Evolutionary conservation across 2,888 invertebrate genomes (phyloP), one percentile per base, ranked within the genome.

Genomic region (Himalopsyche anomala): DNA sequence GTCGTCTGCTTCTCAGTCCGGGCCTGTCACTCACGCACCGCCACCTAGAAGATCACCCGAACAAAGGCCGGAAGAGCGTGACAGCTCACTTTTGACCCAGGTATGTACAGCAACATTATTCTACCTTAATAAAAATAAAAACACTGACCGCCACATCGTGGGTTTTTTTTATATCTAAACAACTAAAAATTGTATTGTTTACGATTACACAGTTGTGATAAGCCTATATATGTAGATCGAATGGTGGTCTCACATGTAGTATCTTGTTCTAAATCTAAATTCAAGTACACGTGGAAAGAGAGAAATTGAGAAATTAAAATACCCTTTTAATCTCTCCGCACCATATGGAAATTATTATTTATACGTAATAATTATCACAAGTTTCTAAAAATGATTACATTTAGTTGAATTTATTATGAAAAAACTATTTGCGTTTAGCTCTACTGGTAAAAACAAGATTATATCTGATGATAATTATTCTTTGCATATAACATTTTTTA

Each of bases 41-140:
- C 55, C 87, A 62, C 55, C 87, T 45, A 80, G 87, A 51, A 62
- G 84, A 81, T 82, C 84, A 15, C 85, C 83, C 83, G 87, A 87
- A 92, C 92, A 69, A 87, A 88, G 89, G 28, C 92, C 92, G 69
- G 93, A 93, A 89, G 92, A 92, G 19, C 91, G 92, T 88, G 93
- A 93, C 88, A 88, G 88, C 90, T 89, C 91, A 89, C 91, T 84
- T 51, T 74, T 88, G 82, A 88, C 88, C 40, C 87, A 88, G 87
- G 88, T 88, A 86, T 19, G 86, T 54, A 28, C 45, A 45, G 17
- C 45, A 42, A 54, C 51, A 51, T 51, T 81, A 42, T 45, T 54
- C 19, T 42, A 36, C 40, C 12, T 15, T n/a, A 28, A 12, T 80
- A 40, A 80, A n/a, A 80, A 28, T 5, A 80, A 12, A 9, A 36